Evolutionary conservation across 1,140 invertebrate genomes (phyloP), one percentile per base, ranked within the genome.

Genomic region (Rhyacophila brunnea): DNA sequence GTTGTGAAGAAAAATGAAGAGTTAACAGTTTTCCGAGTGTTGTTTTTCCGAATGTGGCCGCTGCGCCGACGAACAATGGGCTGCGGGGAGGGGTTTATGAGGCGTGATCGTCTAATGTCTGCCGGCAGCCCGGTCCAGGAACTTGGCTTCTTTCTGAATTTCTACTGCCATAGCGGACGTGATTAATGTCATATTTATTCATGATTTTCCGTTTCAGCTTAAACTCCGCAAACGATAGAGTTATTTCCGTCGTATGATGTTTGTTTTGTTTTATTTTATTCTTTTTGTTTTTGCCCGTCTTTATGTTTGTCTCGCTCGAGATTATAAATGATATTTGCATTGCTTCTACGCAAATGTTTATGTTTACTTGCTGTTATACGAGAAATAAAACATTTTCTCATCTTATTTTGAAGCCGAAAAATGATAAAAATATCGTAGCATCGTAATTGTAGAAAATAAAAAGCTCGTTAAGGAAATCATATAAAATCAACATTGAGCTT

Each of bases 121-220:
- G 40, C 42, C 36, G 49, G 43, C 58, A 40, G 51, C 28, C 19
- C 23, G 23, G 34, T 28, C 32, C 20, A 34, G 32, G 42, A 40
- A 45, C 32, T 56, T 40, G 43, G 32, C 53, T 46, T 6, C 44
- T 47, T 47, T 57, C 35, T 5, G 34, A 17, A 48, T 17, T 59
- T 46, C 18, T 38, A 28, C 48, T 11, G 18, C 40, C 23, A 52
- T 45, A 47, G 19, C 55, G 61, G 60, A 62, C 46, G 60, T 63
- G 61, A 63, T 63, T 63, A 63, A 63, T 59, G 61, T 42, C 45
- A 28, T 63, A 59, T 63, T 63, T 63, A 63, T 63, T 63, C 61
- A 58, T 63, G 56, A 58, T 56, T 52, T 59, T 55, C 56, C 56
- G 36, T 57, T 58, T 53, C n/a, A 17, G 23, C 23, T 28, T 28